A percentile compares a stretch with the other conserved stretches of the same genome.
Conservation (phyloP, 2,888 invertebrate species). For the Theodoxus fluviatilis region DNA sequence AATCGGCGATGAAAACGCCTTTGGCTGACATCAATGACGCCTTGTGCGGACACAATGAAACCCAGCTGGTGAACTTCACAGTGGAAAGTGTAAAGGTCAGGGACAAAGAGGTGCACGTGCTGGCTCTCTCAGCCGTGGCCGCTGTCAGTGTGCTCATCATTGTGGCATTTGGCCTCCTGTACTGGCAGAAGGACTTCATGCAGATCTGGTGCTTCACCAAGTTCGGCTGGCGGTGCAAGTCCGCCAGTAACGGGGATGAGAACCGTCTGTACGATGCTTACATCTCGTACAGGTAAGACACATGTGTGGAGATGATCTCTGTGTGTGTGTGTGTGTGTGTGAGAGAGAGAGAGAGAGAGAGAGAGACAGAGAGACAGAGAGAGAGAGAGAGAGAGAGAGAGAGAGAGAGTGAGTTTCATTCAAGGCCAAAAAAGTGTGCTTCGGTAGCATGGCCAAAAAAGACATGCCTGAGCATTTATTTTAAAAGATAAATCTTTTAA, state of each 20-base stretch:
- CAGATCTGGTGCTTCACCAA: constrained; percentile 34
- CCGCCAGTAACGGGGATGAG: constrained; percentile 24
- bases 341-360: too few species aligned
- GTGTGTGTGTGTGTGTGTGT: too few species aligned
- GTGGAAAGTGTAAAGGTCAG: background rate
- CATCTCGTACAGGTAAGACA: constrained; percentile 81
- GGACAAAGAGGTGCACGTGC: constrained; percentile 19
- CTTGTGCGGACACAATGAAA: constrained; percentile 22
- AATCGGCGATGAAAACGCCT: too few species aligned
- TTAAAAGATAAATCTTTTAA: too few species aligned
- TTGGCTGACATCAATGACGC: too few species aligned
- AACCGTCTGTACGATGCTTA: constrained; percentile 79
- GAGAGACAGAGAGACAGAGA: too few species aligned
- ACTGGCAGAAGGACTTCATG: constrained; percentile 32
- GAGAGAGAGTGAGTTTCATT: too few species aligned
- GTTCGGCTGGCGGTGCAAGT: constrained; percentile 35
- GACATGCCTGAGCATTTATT: too few species aligned
- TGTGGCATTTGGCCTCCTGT: constrained; percentile 25
- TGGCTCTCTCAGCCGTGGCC: constrained; percentile 30
- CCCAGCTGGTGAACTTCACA: constrained; percentile 15
- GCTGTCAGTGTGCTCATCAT: constrained; percentile 24
- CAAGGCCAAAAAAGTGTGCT: too few species aligned
- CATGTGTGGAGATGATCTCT: too few species aligned
- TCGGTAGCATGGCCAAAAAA: too few species aligned
- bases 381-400: too few species aligned